Conservation (phyloP, 2,797 vertebrate species). For the Glossophaga mutica region DNA sequence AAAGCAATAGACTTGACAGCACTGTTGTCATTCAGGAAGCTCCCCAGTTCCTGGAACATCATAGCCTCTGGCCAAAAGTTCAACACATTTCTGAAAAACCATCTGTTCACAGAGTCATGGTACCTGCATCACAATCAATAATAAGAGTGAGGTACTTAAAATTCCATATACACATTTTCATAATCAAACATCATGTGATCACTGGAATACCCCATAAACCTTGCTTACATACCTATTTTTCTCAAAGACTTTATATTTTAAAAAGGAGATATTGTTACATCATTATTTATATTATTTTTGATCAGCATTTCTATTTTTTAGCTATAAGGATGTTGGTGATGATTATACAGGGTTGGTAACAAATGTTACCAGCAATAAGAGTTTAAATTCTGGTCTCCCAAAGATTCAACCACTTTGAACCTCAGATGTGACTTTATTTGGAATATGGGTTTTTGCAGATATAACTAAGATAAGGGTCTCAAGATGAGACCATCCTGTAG, state of each 20-base stretch:
- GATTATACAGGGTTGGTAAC: neutral
- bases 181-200: neutral
- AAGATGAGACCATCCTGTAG: neutral
- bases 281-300: neutral
- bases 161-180: neutral
- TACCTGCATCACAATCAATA: neutral
- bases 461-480: neutral
- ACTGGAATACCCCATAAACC: neutral
- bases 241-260: neutral
- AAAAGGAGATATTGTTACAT: neutral
- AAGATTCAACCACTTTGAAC: neutral
- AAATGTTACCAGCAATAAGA: neutral
- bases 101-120: neutral
- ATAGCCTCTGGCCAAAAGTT: neutral
- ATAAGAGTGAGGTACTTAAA: neutral
- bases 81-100: neutral
- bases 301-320: constrained; percentile 22
- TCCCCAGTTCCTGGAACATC: neutral
- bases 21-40: neutral
- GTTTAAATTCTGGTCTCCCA: neutral
- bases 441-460: neutral
- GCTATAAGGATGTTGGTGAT: neutral
- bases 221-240: neutral
- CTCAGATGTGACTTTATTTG: neutral
- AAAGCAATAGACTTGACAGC: neutral